Evolutionary conservation across 2,888 invertebrate species (phyloP).

Genomic region (Gymnocheta viridis): DNA sequence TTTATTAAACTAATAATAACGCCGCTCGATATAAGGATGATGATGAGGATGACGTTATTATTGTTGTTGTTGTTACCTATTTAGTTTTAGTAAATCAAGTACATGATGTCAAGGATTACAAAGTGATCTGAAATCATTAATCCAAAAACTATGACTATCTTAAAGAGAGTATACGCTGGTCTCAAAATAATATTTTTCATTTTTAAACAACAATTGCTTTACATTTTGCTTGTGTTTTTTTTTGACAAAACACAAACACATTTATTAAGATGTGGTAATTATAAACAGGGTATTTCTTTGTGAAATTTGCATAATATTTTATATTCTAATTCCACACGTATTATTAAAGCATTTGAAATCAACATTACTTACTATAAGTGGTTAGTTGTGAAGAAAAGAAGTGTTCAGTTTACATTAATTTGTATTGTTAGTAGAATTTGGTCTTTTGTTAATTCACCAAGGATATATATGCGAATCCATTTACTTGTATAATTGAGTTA

Average conservation of each 20-base stretch:
- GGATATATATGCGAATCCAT: neutral
- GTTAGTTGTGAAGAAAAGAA: neutral
- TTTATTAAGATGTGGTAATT: constrained; percentile 52
- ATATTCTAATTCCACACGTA: constrained; percentile 5
- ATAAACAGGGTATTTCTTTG: neutral
- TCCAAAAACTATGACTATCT: constrained; percentile 10
- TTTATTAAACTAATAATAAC: constrained; percentile 62
- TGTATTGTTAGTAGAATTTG: neutral
- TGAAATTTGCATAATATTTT: constrained; percentile 35
- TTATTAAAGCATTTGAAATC: neutral
- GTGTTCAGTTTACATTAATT: neutral
- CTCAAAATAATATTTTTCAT: constrained; percentile 13
- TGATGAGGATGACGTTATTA: constrained; percentile 22
- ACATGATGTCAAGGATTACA: constrained; percentile 67
- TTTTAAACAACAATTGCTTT: constrained; percentile 26
- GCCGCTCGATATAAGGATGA: neutral
- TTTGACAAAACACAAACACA: neutral
- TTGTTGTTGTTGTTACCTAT: constrained; percentile 36
- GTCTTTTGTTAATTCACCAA: neutral
- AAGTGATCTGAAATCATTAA: constrained; percentile 49
- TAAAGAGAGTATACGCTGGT: neutral
- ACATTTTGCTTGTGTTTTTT: neutral
- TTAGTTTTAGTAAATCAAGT: constrained; percentile 68
- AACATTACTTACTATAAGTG: neutral
- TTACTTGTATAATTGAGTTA: neutral